These are phyloP conservation scores for Pogonophryne albipinna DNA, from an alignment of 2,797 vertebrate species.

Conservation along the genomic window DNA sequence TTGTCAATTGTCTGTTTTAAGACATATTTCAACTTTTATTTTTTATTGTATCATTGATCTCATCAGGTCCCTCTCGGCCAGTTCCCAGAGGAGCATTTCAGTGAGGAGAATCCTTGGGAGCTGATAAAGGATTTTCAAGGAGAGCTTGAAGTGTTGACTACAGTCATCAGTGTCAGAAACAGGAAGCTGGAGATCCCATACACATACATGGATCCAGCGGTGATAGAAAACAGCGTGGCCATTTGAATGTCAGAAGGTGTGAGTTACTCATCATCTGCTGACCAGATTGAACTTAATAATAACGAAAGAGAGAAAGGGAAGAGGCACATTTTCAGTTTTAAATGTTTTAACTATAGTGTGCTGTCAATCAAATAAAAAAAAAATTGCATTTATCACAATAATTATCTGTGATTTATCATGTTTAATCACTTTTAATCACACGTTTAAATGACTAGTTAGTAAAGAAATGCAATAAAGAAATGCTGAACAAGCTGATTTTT, in stretches of 20 bases:
- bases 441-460: too few relatives aligned
- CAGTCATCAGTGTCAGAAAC: slow-evolving; percentile 59
- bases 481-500: too few relatives aligned
- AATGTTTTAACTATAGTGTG: too few relatives aligned
- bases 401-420: too few relatives aligned
- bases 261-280: neutral
- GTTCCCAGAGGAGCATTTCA: slow-evolving; percentile 57
- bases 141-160: slow-evolving; percentile 42
- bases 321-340: too few relatives aligned
- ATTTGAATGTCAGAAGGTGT: slow-evolving; percentile 41
- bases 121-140: slow-evolving; percentile 44
- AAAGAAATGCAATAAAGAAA: too few relatives aligned
- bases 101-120: slow-evolving; percentile 42
- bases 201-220: slow-evolving; percentile 61
- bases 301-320: too few relatives aligned
- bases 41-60: slow-evolving; percentile 4
- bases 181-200: slow-evolving; percentile 43
- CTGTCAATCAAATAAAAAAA: too few relatives aligned
- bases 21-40: neutral
- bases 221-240: slow-evolving; percentile 71
- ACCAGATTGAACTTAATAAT: too few relatives aligned
- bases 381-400: too few relatives aligned
- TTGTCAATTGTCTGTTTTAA: too few relatives aligned
- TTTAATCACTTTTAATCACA: too few relatives aligned
- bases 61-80: slow-evolving; percentile 54